Conservation (phyloP, 53 echinoderm and acorn worm species). For the Patiria pectinifera region DNA sequence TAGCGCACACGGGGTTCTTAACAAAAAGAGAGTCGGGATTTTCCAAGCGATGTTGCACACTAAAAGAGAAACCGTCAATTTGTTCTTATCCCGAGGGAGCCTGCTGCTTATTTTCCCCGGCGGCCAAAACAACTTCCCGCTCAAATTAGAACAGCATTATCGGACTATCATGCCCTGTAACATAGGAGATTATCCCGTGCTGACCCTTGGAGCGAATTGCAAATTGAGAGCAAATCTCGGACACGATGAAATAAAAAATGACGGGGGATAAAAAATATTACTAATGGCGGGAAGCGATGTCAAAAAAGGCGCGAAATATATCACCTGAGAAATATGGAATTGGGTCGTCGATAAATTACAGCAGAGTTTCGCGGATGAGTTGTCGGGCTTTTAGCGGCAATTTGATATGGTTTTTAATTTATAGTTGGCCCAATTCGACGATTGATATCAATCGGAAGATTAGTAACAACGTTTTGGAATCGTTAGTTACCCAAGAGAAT, state of each 20-base stretch:
- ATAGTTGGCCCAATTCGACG: neutral
- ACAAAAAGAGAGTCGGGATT: neutral
- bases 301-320: constrained; percentile 6
- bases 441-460: neutral
- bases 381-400: neutral
- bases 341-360: neutral
- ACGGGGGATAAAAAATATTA: neutral
- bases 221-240: neutral
- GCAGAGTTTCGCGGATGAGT: neutral
- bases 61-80: neutral
- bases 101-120: neutral
- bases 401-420: neutral
- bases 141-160: neutral
- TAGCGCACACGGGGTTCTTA: neutral
- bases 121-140: neutral
- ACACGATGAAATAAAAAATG: neutral
- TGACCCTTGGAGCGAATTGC: neutral
- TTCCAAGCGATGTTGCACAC: neutral
- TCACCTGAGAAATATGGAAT: constrained; percentile 6
- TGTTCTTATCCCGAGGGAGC: neutral
- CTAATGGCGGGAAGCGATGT: neutral
- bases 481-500: no score
- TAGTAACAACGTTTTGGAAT: neutral
- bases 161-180: neutral
- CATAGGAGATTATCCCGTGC: neutral